Evolutionary conservation across 2,888 invertebrate genomes (phyloP), one percentile per base, ranked within the genome.

Genomic region (Ormia ochracea): DNA sequence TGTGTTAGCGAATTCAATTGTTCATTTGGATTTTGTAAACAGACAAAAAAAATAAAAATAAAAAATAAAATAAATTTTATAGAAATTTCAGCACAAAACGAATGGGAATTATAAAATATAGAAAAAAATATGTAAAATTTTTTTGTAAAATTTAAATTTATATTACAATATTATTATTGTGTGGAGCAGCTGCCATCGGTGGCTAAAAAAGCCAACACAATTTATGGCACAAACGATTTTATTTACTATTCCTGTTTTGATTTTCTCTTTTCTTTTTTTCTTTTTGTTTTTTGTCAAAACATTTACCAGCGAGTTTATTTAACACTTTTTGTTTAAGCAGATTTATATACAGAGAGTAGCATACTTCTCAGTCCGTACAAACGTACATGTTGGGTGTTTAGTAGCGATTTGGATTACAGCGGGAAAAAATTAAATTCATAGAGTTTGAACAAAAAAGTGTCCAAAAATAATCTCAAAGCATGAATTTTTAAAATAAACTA

Each of bases 271-370:
- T 69, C 58, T 41, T 12, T 45, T 2, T 56, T 26, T 59, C 61
- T 69, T 69, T 41, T 12, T 45, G 4, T 56, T 26, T 59, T 72
- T 17, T 41, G 17, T 56, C 23, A 52, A 54, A 73, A 73, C 52
- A 63, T 54, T 66, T 58, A 59, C 68, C 59, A 31, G 5, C 23
- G 50, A 31, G 17, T 66, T 52, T 66, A 68, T 66, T 50, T 52
- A 21, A 6, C 48, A 66, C 31, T 66, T 41, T 28, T 66, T 56
- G 26, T 28, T 63, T 43, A 14, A 48, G 26, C 12, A 6, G 41
- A 4, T 50, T 12, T 1, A 38, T 43, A 43, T 23, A 45, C 21
- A n/a, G n/a, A n/a, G n/a, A n/a, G n/a, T n/a, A n/a, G n/a, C n/a
- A n/a, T n/a, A n/a, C 45, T 21, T 7, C 4, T 33, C 10, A 43